Base-by-base conservation (phyloP, 2,113 vertebrate genomes). In the Emydura subglobosa region DNA sequence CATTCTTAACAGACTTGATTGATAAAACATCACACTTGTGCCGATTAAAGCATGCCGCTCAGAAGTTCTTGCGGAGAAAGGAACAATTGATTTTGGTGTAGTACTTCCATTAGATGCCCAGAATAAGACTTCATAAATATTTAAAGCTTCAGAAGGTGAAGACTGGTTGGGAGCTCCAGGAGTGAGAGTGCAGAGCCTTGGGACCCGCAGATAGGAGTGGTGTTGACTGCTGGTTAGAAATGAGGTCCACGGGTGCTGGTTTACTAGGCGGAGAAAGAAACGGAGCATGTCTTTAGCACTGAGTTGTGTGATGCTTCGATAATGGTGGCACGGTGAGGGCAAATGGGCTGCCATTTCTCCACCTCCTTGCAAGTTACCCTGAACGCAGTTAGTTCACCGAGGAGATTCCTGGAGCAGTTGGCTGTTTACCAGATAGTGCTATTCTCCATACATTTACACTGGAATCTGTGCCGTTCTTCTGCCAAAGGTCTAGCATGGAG, bases 1-100 rank as follows among this genome's bases (percentile, higher is more conserved):
- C 86, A 89, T 93, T 94, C 94, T 94, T 96, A 90, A 87, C 91
- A 95, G 92, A 94, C 94, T 88, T 96, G 94, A 96, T 87, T 96
- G 95, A 96, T 94, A 96, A 97, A 94, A 95, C 82, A 92, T 91
- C 89, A 92, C 59, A 92, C 91, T 83, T 72, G 53, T 65, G 82
- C 68, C 10, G 4, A 95, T 90, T 74, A 72, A 87, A 83, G 87
- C 80, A 59, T 59, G 61, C 68, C 92, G 74, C 68, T 94, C 87
- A 65, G 87, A 85, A 85, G 92, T 89, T 80, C 78, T 44, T 84
- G 39, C 27, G 31, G 83, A 87, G 72, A 78, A 80, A 92, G 84
- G 81, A 55, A 61, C 31, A 78, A 87, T 59, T 82, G 87, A 86
- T 86, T 42, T 53, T 59, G 76, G 88, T 85, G 44, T 54, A 54